Evolutionary conservation across 2,797 vertebrate genomes (phyloP).

Genomic region (Leptoclinus maculatus): DNA sequence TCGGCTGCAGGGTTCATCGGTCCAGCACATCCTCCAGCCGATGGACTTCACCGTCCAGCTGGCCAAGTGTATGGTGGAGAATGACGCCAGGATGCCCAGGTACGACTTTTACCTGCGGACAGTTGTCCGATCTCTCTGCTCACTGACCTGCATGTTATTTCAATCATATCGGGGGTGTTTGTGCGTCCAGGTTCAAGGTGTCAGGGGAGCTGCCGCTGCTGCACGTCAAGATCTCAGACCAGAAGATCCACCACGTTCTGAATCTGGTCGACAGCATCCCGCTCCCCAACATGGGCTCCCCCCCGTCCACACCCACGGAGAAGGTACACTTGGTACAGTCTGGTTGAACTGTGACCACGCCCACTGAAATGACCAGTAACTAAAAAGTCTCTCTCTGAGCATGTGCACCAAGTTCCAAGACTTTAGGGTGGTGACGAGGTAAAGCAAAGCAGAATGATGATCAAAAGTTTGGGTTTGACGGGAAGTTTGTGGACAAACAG

Average conservation of each 20-base stretch:
- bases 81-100: slow-evolving; percentile 93
- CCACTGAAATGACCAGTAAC: neutral
- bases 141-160: neutral
- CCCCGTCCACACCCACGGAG: slow-evolving; percentile 76
- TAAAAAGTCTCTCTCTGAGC: neutral
- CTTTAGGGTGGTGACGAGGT: neutral
- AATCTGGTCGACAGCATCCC: slow-evolving; percentile 91
- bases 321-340: slow-evolving; percentile 78
- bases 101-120: slow-evolving; percentile 52
- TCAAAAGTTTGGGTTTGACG: neutral
- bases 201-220: slow-evolving; percentile 93
- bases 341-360: rapidly evolving
- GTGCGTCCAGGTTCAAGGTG: slow-evolving; percentile 89
- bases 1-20: slow-evolving; percentile 86
- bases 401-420: neutral
- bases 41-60: slow-evolving; percentile 92
- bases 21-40: slow-evolving; percentile 91
- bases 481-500: neutral
- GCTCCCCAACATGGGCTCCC: slow-evolving; percentile 81
- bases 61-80: slow-evolving; percentile 95
- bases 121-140: too few species aligned
- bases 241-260: slow-evolving; percentile 88
- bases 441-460: neutral
- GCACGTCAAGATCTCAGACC: slow-evolving; percentile 92
- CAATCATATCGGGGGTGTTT: neutral